Conservation (phyloP, 2,888 invertebrate species). For the Eurytoma adleriae region DNA sequence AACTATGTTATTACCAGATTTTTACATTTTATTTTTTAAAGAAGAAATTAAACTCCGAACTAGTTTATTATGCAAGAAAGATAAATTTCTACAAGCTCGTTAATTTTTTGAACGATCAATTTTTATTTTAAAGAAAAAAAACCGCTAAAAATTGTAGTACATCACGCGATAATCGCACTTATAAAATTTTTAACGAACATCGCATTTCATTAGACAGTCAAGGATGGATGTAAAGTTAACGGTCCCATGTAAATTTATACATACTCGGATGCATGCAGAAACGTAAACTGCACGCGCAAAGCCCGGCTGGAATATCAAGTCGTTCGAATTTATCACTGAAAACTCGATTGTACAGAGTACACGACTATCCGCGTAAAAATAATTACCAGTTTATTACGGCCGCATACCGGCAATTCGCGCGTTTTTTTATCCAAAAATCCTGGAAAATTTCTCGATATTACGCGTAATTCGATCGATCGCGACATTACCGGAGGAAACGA, state of each 20-base stretch:
- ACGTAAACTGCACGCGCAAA: conserved; percentile 6
- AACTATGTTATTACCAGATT: too few relatives aligned
- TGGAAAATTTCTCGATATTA: not conserved
- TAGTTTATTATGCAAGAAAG: too few relatives aligned
- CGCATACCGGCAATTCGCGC: not conserved
- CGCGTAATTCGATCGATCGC: too few relatives aligned
- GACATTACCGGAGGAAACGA: not conserved
- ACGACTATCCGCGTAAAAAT: not conserved
- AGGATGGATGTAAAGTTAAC: conserved; percentile 40
- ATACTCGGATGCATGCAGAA: conserved; percentile 1
- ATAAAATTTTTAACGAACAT: conserved; percentile 27
- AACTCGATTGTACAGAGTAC: not conserved
- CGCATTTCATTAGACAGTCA: conserved; percentile 31
- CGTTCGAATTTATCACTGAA: conserved; percentile 16
- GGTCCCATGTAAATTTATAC: conserved; percentile 38
- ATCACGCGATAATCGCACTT: conserved; percentile 25
- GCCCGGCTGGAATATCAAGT: conserved; percentile 31
- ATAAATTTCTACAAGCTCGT: not conserved
- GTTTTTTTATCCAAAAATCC: not conserved
- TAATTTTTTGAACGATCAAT: not conserved
- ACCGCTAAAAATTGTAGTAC: not conserved
- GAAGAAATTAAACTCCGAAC: not conserved
- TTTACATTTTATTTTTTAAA: not conserved
- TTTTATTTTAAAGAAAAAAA: not conserved
- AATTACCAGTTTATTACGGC: not conserved